Conservation (phyloP, 2,113 vertebrate species). For the Scolopax mira region DNA sequence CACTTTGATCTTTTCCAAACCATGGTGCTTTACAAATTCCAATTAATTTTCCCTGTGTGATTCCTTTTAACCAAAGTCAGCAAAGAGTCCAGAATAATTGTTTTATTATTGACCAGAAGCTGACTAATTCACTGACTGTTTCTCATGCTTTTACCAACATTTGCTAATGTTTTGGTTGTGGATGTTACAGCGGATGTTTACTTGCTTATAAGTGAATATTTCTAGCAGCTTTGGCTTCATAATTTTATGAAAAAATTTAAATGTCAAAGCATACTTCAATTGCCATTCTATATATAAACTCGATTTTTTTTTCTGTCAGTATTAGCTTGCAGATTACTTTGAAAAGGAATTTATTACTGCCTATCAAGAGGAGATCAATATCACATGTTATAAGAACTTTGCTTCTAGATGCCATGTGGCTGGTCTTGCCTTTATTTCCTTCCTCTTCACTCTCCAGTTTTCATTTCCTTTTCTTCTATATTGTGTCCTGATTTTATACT, state of each 20-base stretch:
- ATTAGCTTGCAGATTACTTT: background rate
- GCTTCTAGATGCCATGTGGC: background rate
- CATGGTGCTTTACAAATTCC: constrained; percentile 12
- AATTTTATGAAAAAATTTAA: background rate
- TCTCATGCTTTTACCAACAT: background rate
- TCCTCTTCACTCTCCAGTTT: background rate
- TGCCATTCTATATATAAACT: background rate
- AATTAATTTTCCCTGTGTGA: constrained; percentile 41
- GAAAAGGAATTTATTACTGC: background rate
- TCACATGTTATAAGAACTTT: background rate
- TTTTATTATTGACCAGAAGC: background rate
- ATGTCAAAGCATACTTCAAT: background rate
- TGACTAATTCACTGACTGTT: background rate
- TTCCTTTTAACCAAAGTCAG: constrained; percentile 21
- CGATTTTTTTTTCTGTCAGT: background rate
- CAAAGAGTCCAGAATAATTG: background rate
- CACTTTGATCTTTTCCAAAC: background rate
- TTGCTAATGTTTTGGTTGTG: background rate
- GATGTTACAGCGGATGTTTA: background rate
- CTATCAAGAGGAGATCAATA: background rate
- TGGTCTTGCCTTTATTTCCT: background rate
- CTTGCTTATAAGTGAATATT: background rate
- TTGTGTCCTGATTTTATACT: background rate
- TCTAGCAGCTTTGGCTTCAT: background rate
- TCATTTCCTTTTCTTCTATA: background rate